phyloP scores from a whole-genome alignment of 2,797 vertebrate genomes.

The Hyperoplus lanceolatus region DNA sequence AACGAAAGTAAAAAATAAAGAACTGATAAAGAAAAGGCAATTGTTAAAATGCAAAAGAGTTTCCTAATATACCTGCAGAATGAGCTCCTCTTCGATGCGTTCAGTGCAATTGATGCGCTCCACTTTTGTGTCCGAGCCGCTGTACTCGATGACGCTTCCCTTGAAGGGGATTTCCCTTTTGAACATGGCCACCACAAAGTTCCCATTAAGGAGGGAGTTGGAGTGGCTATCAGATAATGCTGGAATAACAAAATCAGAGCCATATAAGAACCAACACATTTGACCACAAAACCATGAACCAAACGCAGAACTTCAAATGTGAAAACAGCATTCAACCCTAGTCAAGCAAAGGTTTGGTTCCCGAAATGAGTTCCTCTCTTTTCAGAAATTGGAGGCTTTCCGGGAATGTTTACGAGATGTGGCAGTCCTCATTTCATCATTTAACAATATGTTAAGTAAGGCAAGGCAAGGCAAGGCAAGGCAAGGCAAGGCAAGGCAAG shows the following conservation, averaged over 20 bases:
- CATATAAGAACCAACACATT: conserved; percentile 1
- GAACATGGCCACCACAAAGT: conserved; percentile 98
- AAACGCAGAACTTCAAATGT: neutral
- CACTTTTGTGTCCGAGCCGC: conserved; percentile 92
- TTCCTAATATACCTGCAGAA: conserved; percentile 88
- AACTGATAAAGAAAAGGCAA: neutral
- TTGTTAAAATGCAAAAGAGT: neutral
- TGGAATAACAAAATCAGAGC: conserved; percentile 65
- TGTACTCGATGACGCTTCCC: conserved; percentile 94
- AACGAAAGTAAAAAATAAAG: neutral
- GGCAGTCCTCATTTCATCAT: conserved; percentile 44
- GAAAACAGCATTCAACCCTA: neutral
- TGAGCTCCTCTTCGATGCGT: conserved; percentile 90
- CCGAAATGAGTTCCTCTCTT: conserved; percentile 16
- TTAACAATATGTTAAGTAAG: conserved; percentile 57
- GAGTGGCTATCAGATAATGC: conserved; percentile 93
- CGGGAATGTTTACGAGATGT: conserved; percentile 33
- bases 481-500: too few species aligned
- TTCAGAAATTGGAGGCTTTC: conserved; percentile 20
- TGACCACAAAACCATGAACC: conserved; percentile 16
- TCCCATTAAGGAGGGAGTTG: conserved; percentile 95
- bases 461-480: too few species aligned
- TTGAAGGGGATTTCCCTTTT: conserved; percentile 94
- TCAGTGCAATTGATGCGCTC: conserved; percentile 97
- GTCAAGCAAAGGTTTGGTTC: conserved; percentile 24